These are phyloP conservation scores for Urocyon cinereoargenteus DNA, from an alignment of 2,797 vertebrate genomes.

Conservation along the genomic window DNA sequence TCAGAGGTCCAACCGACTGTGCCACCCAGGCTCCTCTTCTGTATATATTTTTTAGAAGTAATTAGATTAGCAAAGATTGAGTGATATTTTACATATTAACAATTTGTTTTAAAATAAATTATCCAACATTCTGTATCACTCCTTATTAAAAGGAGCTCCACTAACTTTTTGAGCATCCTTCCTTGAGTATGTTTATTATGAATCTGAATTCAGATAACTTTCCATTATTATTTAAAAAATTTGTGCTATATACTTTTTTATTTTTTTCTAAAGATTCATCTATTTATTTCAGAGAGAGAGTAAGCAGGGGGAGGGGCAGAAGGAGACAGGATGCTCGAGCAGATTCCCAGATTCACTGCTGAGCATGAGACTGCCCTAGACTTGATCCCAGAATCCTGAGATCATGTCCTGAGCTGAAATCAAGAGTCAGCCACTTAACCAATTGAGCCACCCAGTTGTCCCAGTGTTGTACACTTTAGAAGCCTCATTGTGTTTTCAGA, in stretches of 20 bases:
- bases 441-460: background rate
- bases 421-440: background rate
- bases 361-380: background rate
- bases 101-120: constrained; percentile 16
- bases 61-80: background rate
- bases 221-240: constrained; percentile 24
- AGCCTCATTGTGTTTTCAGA: background rate
- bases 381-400: background rate
- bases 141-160: background rate
- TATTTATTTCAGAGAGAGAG: background rate
- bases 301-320: background rate
- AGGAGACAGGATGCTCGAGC: background rate
- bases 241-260: background rate
- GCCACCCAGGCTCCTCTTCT: background rate
- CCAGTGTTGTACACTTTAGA: background rate
- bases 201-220: constrained; percentile 33
- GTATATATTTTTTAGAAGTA: background rate
- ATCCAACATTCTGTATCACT: background rate
- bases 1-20: background rate
- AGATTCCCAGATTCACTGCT: background rate
- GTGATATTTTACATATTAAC: constrained; percentile 14
- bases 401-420: background rate
- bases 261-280: background rate
- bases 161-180: background rate
- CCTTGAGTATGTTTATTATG: background rate